phyloP scores from a whole-genome alignment of 2,113 vertebrate species.

The Cyprinodon variegatus region DNA sequence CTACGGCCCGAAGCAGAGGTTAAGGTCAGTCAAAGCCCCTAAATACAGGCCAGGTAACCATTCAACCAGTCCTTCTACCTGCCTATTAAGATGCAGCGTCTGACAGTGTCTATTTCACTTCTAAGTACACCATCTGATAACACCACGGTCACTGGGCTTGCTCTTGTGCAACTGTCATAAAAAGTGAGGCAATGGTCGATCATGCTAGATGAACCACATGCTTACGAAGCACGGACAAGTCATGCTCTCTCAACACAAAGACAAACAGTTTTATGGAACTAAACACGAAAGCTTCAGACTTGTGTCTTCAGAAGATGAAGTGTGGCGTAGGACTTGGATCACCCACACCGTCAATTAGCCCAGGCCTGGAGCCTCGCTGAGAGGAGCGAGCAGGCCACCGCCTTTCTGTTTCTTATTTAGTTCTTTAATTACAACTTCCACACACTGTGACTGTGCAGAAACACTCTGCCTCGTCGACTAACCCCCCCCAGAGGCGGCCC shows the following conservation, averaged over 20 bases:
- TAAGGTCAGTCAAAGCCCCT: not conserved
- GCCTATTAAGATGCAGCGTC: not conserved
- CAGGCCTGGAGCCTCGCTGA: conserved; percentile 44
- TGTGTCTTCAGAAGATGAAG: conserved; percentile 55
- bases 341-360: conserved; percentile 72
- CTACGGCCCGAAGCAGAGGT: not conserved
- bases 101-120: not conserved
- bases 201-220: conserved; percentile 22
- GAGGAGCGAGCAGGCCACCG: conserved; percentile 57
- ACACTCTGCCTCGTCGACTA: conserved; percentile 21
- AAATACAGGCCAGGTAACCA: not conserved
- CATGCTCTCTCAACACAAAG: conserved; percentile 22
- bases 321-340: conserved; percentile 59
- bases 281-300: conserved; percentile 55
- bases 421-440: conserved; percentile 74
- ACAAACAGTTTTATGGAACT: conserved; percentile 29
- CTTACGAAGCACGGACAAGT: conserved; percentile 25
- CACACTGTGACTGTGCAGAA: conserved; percentile 54
- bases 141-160: not conserved
- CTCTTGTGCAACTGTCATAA: not conserved
- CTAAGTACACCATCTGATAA: not conserved
- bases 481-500: conserved; percentile 2
- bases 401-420: conserved; percentile 54
- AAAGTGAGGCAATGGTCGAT: conserved; percentile 1
- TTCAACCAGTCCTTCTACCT: not conserved